Conservation (phyloP, 2,888 invertebrate genomes). For the Xanthia togata region DNA sequence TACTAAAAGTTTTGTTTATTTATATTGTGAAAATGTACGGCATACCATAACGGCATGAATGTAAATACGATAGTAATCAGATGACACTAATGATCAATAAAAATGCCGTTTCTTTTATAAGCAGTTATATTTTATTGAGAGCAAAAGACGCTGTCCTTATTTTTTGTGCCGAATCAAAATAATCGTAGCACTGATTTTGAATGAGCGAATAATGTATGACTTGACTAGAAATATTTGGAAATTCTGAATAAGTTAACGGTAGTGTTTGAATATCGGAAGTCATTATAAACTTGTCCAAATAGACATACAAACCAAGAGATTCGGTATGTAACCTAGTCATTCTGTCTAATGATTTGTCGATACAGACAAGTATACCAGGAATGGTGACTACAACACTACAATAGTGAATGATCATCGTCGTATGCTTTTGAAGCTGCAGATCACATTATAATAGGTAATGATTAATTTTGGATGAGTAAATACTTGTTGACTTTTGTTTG, state of each 20-base stretch:
- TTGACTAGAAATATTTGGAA: slow-evolving; percentile 32
- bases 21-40: slow-evolving; percentile 17
- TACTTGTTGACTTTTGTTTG: neutral
- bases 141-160: slow-evolving; percentile 42
- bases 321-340: slow-evolving; percentile 30
- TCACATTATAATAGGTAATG: neutral
- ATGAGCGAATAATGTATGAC: slow-evolving; percentile 44
- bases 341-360: slow-evolving; percentile 30
- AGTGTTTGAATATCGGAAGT: slow-evolving; percentile 43
- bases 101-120: slow-evolving; percentile 46
- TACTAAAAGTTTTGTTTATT: slow-evolving; percentile 31
- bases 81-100: slow-evolving; percentile 47
- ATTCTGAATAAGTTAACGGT: slow-evolving; percentile 52
- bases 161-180: slow-evolving; percentile 56
- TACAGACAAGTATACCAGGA: neutral
- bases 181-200: slow-evolving; percentile 30
- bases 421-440: neutral
- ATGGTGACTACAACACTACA: neutral
- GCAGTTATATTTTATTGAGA: slow-evolving; percentile 53
- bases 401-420: neutral
- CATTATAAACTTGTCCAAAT: slow-evolving; percentile 51
- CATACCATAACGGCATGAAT: slow-evolving; percentile 4
- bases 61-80: slow-evolving; percentile 46
- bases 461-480: neutral
- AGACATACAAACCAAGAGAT: slow-evolving; percentile 2